phyloP scores from a whole-genome alignment of 2,888 invertebrate genomes.

The Aspidiotus rigidus region DNA sequence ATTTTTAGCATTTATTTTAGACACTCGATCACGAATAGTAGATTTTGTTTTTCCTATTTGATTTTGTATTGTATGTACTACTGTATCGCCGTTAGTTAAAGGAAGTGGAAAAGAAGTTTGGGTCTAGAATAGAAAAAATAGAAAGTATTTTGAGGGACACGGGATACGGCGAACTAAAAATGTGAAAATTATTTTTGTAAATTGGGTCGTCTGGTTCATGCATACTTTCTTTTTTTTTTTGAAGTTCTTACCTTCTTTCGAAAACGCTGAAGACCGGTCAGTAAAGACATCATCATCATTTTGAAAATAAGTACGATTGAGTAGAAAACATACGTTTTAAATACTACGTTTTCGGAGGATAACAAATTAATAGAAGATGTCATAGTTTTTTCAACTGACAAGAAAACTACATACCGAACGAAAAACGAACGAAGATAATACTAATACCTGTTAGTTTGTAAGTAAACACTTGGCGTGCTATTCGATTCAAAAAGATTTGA shows the following conservation, averaged over 20 bases:
- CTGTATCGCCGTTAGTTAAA: neutral
- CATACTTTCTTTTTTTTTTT: no score
- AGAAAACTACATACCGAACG: neutral
- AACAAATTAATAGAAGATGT: slow-evolving; percentile 14
- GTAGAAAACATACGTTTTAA: slow-evolving; percentile 39
- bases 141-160: no score
- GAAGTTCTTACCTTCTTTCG: slow-evolving; percentile 38
- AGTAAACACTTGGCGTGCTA: neutral
- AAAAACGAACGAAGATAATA: neutral
- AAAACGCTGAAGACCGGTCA: slow-evolving; percentile 37
- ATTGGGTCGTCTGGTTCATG: no score
- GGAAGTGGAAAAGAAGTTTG: neutral
- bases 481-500: neutral
- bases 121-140: no score
- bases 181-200: no score
- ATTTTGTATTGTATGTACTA: neutral
- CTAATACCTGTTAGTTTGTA: neutral
- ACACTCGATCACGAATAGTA: neutral
- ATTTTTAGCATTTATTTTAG: no score
- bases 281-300: slow-evolving; percentile 37
- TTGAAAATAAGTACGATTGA: slow-evolving; percentile 38
- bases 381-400: neutral
- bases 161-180: no score
- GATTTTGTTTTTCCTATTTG: slow-evolving; percentile 3
- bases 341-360: slow-evolving; percentile 39